These are phyloP conservation scores for Catharus fuscescens DNA, from an alignment of 2,113 vertebrate species.

Conservation along the genomic window DNA sequence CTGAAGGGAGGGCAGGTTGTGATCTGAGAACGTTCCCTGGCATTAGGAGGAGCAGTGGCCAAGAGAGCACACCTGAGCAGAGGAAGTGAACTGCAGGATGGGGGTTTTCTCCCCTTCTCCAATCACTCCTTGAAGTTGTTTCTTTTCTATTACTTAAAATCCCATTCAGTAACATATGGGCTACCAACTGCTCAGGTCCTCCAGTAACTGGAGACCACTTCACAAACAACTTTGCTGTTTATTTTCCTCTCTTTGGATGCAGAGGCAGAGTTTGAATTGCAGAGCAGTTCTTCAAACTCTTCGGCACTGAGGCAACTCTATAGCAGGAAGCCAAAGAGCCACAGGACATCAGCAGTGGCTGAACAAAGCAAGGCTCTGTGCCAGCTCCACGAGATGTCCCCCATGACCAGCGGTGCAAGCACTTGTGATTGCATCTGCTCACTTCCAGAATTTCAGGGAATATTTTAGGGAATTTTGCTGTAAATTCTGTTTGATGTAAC, in stretches of 20 bases:
- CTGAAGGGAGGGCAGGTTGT: background rate
- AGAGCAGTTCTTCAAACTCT: background rate
- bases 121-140: background rate
- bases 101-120: background rate
- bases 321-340: constrained; percentile 18
- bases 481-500: background rate
- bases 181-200: background rate
- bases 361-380: background rate
- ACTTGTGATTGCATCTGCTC: background rate
- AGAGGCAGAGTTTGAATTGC: background rate
- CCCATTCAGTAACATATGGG: background rate
- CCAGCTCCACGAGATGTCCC: background rate
- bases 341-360: background rate
- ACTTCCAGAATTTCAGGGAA: background rate
- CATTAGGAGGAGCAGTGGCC: background rate
- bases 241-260: background rate
- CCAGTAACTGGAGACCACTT: background rate
- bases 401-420: background rate
- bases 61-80: background rate
- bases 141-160: background rate
- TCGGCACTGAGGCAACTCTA: background rate
- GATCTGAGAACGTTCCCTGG: background rate
- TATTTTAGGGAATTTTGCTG: background rate
- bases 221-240: background rate
- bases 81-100: background rate